These are phyloP conservation scores for Gallinago undulata DNA, from an alignment of 2,113 vertebrate genomes.

Conservation along the genomic window DNA sequence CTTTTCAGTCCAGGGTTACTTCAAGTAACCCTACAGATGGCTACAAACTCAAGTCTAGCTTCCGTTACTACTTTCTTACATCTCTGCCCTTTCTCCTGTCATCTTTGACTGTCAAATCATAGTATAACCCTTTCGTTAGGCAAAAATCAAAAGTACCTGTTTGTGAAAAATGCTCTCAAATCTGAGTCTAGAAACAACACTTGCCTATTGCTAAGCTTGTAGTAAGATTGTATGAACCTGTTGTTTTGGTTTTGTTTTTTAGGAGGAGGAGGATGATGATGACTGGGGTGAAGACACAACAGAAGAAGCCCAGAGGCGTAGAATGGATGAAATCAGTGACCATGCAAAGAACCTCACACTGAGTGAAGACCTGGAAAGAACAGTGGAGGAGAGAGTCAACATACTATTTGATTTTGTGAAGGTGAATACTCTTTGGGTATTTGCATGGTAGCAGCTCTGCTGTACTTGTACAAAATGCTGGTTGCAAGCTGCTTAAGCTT, in stretches of 20 bases:
- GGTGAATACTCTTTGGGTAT: conserved; percentile 52
- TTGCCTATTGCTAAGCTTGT: fast-evolving
- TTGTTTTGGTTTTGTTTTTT: not conserved
- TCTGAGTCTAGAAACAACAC: not conserved
- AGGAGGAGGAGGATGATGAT: conserved; percentile 93
- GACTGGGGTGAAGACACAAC: conserved; percentile 99
- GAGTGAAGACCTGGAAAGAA: conserved; percentile 92
- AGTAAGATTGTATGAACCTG: not conserved
- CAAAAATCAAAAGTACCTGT: not conserved
- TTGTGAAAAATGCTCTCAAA: not conserved
- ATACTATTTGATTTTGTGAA: conserved; percentile 97
- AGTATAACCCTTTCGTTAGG: fast-evolving
- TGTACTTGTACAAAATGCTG: not conserved
- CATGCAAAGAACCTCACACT: conserved; percentile 95
- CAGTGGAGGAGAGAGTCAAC: conserved; percentile 93
- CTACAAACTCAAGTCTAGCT: fast-evolving
- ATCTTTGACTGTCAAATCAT: not conserved
- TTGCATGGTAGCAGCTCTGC: not conserved
- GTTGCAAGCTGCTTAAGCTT: not conserved
- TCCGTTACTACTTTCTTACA: fast-evolving
- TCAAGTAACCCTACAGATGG: not conserved
- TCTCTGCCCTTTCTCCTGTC: not conserved
- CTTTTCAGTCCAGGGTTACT: not conserved
- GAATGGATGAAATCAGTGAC: conserved; percentile 98
- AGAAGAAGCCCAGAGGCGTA: conserved; percentile 91